Base-by-base conservation (phyloP, 2,113 vertebrate genomes). In the Aythya baeri region DNA sequence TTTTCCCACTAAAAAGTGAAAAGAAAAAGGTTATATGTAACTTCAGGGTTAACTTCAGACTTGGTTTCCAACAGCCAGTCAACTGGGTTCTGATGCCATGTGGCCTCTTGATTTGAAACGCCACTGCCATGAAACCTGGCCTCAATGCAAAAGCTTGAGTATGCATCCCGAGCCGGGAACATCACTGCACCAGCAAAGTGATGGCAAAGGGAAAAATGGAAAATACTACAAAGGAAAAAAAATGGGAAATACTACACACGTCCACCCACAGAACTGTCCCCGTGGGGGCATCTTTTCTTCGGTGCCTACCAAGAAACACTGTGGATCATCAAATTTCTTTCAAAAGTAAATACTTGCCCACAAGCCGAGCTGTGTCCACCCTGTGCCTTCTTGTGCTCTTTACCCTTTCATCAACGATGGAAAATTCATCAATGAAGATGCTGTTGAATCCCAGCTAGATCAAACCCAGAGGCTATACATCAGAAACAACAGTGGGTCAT, bases 351-450 rank as follows among this genome's bases (percentile, higher is more conserved):
- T 3, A 6, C 36, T 44, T 38, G 26, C 54, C 66, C 50, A 13
- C 29, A 59, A 77, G 41, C 22, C 25, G 1, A 3, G 2, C 84
- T n/a, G 44, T 16, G 44, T 23, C 84, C 50, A 3, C 61, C 4
- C 57, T 13, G 70, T 22, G 6, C 14, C 66, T 61, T 72, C 26
- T 0, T 4, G 6, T 44, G 67, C 66, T 44, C 72, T 55, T 29
- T 12, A n/a, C 13, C 18, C 36, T 43, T 18, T 2, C 1, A 0
- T 27, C 21, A 50, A 21, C 27, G 36, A 0, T 1, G 50, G 31
- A 52, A 59, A 81, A 59, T 12, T 31, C 1, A 0, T 14, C 3
- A 0, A 0, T 5, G 22, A 32, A 63, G 36, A 26, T 6, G 1
- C 23, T 4, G 18, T 0, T 65, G 72, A 57, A 26, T 22, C 27